Evolutionary conservation across 2,888 invertebrate species (phyloP).

Genomic region (Brenthis ino): DNA sequence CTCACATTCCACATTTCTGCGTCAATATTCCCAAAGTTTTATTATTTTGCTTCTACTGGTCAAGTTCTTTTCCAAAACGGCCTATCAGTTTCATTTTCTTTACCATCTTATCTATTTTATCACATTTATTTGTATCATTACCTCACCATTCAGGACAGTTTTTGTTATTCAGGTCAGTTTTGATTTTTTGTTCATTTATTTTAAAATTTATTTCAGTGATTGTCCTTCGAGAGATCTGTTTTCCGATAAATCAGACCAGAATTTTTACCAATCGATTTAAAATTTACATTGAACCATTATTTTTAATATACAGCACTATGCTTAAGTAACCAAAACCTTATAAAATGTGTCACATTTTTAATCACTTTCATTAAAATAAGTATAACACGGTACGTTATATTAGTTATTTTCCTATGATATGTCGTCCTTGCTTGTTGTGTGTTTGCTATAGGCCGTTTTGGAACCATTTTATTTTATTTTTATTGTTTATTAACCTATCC

Average conservation of each 20-base stretch:
- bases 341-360: slow-evolving; percentile 64
- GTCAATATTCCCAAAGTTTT: slow-evolving; percentile 65
- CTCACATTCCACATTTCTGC: slow-evolving; percentile 62
- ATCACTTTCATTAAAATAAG: slow-evolving; percentile 61
- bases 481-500: slow-evolving; percentile 53
- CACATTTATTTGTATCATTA: slow-evolving; percentile 54
- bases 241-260: slow-evolving; percentile 70
- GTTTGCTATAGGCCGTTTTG: slow-evolving; percentile 83
- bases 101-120: slow-evolving; percentile 68
- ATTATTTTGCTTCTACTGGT: slow-evolving; percentile 75
- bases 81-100: slow-evolving; percentile 77
- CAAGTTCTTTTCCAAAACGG: slow-evolving; percentile 82
- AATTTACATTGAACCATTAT: slow-evolving; percentile 61
- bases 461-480: slow-evolving; percentile 69
- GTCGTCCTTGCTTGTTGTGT: slow-evolving; percentile 79
- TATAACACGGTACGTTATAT: slow-evolving; percentile 66
- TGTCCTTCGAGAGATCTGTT: slow-evolving; percentile 83
- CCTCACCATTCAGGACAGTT: slow-evolving; percentile 65
- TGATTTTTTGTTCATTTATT: slow-evolving; percentile 49
- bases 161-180: slow-evolving; percentile 55
- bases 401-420: slow-evolving; percentile 70
- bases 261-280: slow-evolving; percentile 59
- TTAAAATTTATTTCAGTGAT: slow-evolving; percentile 61
- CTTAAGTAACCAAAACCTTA: slow-evolving; percentile 64
- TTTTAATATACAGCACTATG: slow-evolving; percentile 62